These are phyloP conservation scores for Papilio demoleus DNA, from an alignment of 2,888 invertebrate species.

Conservation along the genomic window DNA sequence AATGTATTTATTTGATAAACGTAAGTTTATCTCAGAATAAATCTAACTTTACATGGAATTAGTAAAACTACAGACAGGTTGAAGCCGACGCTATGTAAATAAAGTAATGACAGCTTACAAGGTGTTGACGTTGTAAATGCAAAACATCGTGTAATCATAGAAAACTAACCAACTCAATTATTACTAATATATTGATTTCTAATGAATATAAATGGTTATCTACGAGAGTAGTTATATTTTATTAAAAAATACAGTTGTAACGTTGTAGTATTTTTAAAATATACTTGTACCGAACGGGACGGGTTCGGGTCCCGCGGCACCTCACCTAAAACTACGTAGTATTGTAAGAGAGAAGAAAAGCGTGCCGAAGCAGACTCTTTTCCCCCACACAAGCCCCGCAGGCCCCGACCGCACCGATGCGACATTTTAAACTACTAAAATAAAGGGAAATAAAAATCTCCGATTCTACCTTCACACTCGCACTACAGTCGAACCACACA, in stretches of 20 bases:
- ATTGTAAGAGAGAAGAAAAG: no score
- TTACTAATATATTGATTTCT: slow-evolving; percentile 6
- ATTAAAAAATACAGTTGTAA: not conserved
- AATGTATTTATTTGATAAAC: not conserved
- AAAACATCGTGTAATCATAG: not conserved
- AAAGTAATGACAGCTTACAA: slow-evolving; percentile 17
- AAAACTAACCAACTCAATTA: slow-evolving; percentile 9
- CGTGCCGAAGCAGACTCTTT: no score
- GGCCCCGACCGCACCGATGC: no score
- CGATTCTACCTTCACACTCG: no score
- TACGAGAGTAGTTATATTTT: not conserved
- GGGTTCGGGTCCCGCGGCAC: no score
- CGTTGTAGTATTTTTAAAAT: no score
- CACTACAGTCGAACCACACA: no score
- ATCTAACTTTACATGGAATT: not conserved
- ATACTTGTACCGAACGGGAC: no score
- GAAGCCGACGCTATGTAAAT: not conserved
- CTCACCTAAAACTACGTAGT: no score
- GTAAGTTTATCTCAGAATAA: not conserved
- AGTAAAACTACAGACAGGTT: slow-evolving; percentile 6
- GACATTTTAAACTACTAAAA: no score
- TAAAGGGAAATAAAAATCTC: no score
- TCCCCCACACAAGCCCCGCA: no score
- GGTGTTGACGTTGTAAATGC: slow-evolving; percentile 24
- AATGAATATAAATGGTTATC: not conserved